A percentile compares a stretch with the other conserved stretches of the same genome.
phyloP scores from a whole-genome alignment of 2,113 vertebrate genomes.

The Zosterops pallidus region DNA sequence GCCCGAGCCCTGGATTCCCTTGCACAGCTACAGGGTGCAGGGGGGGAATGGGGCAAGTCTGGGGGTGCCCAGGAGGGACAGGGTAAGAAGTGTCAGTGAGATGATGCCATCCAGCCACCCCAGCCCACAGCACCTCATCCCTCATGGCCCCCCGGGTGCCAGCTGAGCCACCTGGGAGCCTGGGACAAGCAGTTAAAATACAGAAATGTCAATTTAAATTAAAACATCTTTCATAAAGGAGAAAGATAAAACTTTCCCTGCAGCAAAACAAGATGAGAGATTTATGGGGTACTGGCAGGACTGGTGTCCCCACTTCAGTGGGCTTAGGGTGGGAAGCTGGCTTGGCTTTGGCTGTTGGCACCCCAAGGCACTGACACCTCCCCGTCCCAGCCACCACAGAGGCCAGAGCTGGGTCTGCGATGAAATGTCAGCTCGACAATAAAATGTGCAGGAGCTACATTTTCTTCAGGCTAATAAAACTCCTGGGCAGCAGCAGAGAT shows the following conservation, averaged over 20 bases:
- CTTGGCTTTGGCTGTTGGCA: not conserved
- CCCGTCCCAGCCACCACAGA: not conserved
- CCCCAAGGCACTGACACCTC: not conserved
- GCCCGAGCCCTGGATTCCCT: rapidly evolving
- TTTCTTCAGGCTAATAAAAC: not conserved
- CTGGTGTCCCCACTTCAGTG: not conserved
- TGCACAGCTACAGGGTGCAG: rapidly evolving
- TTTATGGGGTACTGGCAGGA: not conserved
- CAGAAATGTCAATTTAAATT: conserved; percentile 45
- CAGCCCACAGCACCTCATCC: not conserved
- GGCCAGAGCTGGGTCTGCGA: not conserved
- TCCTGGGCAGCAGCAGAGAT: not conserved
- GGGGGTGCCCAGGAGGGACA: not conserved
- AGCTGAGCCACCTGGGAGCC: not conserved
- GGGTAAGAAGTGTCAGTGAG: not conserved
- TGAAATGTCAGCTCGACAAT: not conserved
- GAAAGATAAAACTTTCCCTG: not conserved
- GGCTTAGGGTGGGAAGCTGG: not conserved
- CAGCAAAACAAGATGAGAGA: not conserved
- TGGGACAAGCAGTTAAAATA: not conserved
- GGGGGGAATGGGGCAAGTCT: not conserved
- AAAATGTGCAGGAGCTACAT: not conserved
- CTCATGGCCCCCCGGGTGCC: rapidly evolving
- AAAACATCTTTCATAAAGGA: not conserved
- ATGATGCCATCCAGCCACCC: not conserved